Base-by-base conservation (phyloP, 2,113 vertebrate species). In the Otus sunia region DNA sequence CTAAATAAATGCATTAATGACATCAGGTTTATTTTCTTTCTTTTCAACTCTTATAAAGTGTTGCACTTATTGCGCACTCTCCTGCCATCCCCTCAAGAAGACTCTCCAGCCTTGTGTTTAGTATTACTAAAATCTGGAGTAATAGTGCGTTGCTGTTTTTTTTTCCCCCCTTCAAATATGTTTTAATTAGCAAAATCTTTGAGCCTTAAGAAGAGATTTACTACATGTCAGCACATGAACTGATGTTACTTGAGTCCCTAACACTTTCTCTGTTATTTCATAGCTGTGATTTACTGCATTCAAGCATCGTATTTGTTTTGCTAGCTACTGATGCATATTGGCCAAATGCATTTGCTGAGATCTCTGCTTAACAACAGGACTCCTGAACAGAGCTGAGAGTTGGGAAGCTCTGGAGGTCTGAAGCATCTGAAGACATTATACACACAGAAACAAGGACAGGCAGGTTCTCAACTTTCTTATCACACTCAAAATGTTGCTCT, bases 101-200 rank as follows among this genome's bases (percentile, higher is more conserved):
- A 67, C 27, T 4, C 71, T 82, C n/a, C 50, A 93, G 72, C 49
- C 72, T 93, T 71, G 21, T 72, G 83, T 91, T 93, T 43, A 75
- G 30, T 34, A 89, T 94, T 84, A 75, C 19, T 55, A 34, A 94
- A 92, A 84, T 84, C 60, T 92, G 79, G 64, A 94, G 27, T 60
- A 83, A 67, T 11, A 41, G 15, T 16, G 3, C 29, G 15, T 76
- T 19, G 60, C n/a, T n/a, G 5, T 18, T 22, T 52, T 60, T 41
- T 77, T 18, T 23, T 25, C 55, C 67, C 9, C 21, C 11, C 32
- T 80, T 63, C 37, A 79, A 92, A 79, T 88, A 22, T 50, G 21
- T 75, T 94, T 91, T 87, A 91, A 95, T 94, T 86, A 86, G 68
- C 56, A 72, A 82, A 94, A 75, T 89, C 72, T 90, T 84, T 37